Evolutionary conservation across 2,888 invertebrate genomes (phyloP), one percentile per base, ranked within the genome.

Genomic region (Polietes domitor): DNA sequence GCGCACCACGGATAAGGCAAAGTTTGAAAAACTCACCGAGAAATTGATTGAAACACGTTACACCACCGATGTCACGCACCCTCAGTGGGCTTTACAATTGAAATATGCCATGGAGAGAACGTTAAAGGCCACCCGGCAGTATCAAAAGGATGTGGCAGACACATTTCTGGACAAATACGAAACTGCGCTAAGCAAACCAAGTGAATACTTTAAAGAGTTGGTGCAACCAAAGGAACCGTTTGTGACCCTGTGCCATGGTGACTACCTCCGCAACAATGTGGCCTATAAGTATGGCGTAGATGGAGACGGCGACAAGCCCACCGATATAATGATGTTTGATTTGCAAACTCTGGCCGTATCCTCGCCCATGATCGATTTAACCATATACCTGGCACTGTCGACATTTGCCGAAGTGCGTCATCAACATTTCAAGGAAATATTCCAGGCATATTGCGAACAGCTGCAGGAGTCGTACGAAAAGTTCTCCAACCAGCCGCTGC

Each of bases 311-410:
- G 85, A 82, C 6, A 55, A 74, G 12, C 92, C 92, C 0, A 63
- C 81, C 2, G 90, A 88, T 2, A 86, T 89, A 0, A 90, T 92
- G 88, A 91, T 92, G 91, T 92, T 92, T 74, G 92, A 92, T 87
- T 90, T 92, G 61, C 92, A 92, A 86, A 92, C 92, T 0, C 79
- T 92, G 55, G 88, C 91, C 0, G 83, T 90, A 53, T 88, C 88
- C 9, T 92, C 92, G 15, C 92, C 92, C 43, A 92, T 92, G 92
- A 68, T 92, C 0, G 92, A 92, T 84, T 85, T 92, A 0, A 43
- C 87, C 1, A 80, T 89, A 6, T 91, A 92, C 68, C 77, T 92
- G 41, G 86, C 89, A 0, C 55, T 91, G 0, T 92, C 92, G 2
- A 76, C 88, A 0, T 89, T 88, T 65, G 87, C 87, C 0, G 89